Evolutionary conservation across 2,888 invertebrate species (phyloP).

Genomic region (Creontiades dilutus): DNA sequence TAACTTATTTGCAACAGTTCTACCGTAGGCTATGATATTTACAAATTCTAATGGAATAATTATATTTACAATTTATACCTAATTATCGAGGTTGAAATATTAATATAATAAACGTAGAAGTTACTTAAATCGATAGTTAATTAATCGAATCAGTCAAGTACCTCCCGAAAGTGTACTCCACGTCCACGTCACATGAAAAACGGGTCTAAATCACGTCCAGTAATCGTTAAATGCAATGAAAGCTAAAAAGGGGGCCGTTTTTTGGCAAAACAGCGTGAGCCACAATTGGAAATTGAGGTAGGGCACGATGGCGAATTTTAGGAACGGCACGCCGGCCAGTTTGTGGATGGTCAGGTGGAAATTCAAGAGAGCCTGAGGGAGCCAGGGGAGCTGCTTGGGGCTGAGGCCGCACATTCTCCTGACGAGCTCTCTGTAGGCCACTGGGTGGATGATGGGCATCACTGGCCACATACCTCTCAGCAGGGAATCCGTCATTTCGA

Average conservation of each 20-base stretch:
- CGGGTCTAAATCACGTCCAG: constrained; percentile 49
- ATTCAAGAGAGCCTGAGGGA: constrained; percentile 78
- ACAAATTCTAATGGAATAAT: too few species aligned
- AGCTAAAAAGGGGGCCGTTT: constrained; percentile 85
- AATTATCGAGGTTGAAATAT: too few species aligned
- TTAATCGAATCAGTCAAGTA: too few species aligned
- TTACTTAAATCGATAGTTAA: too few species aligned
- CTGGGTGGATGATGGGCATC: constrained; percentile 83
- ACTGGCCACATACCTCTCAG: constrained; percentile 85
- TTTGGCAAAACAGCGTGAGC: constrained; percentile 82
- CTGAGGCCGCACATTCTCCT: constrained; percentile 81
- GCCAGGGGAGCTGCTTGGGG: constrained; percentile 78
- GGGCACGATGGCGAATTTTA: constrained; percentile 80
- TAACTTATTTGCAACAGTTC: too few species aligned
- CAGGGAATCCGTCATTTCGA: constrained; percentile 83
- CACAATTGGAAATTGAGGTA: constrained; percentile 83
- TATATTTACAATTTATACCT: too few species aligned
- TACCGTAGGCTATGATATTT: too few species aligned
- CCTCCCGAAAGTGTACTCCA: too few species aligned
- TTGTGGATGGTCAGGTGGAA: constrained; percentile 78
- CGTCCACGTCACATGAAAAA: too few species aligned
- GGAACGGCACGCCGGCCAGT: constrained; percentile 77
- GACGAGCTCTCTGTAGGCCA: constrained; percentile 82
- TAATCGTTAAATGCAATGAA: constrained; percentile 80
- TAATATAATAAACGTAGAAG: too few species aligned